Evolutionary conservation across 2,113 vertebrate species (phyloP).

Genomic region (Chaetura pelagica): DNA sequence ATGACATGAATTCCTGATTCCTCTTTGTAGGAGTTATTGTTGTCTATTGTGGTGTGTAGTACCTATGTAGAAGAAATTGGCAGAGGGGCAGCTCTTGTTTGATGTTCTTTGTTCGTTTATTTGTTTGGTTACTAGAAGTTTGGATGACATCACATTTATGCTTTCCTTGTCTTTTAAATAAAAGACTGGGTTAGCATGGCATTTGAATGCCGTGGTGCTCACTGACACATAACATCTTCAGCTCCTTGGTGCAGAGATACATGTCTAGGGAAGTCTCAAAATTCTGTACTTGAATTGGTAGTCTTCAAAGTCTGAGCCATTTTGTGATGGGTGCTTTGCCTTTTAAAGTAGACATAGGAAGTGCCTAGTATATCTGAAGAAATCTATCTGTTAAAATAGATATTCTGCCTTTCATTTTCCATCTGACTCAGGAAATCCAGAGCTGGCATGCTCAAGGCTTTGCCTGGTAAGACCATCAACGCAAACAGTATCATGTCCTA

Average conservation of each 20-base stretch:
- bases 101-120: too few relatives aligned
- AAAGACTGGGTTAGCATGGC: accelerated
- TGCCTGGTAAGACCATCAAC: not conserved
- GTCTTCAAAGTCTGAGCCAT: not conserved
- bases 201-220: not conserved
- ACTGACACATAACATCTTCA: not conserved
- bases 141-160: not conserved
- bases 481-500: not conserved
- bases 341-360: not conserved
- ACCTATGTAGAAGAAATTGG: not conserved
- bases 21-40: not conserved
- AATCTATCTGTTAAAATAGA: not conserved
- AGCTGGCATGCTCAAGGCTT: not conserved
- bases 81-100: not conserved
- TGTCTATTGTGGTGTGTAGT: not conserved
- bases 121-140: not conserved
- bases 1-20: not conserved
- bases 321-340: not conserved
- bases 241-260: not conserved
- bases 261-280: not conserved
- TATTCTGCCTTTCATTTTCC: not conserved
- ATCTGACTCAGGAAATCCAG: not conserved
- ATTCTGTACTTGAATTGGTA: not conserved
- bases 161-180: not conserved
- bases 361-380: not conserved